phyloP scores from a whole-genome alignment of 1,140 invertebrate genomes.

The Dreissena polymorpha region DNA sequence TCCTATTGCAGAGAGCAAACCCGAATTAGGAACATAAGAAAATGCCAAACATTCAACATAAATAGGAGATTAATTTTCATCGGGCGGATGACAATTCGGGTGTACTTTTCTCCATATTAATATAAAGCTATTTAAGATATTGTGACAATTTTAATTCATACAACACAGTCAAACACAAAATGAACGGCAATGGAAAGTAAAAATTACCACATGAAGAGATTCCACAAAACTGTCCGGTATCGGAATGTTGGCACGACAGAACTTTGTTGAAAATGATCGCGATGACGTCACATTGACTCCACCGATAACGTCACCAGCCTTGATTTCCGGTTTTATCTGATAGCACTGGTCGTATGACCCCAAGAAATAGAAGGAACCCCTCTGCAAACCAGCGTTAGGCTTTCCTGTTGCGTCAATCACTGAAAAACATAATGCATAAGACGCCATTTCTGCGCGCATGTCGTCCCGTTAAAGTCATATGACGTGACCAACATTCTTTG shows the following conservation, averaged over 20 bases:
- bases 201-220: constrained; percentile 32
- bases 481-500: neutral
- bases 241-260: constrained; percentile 55
- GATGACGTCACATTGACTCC: constrained; percentile 7
- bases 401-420: constrained; percentile 75
- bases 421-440: constrained; percentile 43
- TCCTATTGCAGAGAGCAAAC: no score
- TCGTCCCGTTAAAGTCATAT: neutral
- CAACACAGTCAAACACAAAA: no score
- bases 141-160: no score
- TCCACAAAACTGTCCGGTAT: constrained; percentile 48
- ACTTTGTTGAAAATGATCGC: constrained; percentile 49
- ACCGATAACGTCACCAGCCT: constrained; percentile 41
- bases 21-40: no score
- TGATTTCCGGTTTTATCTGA: constrained; percentile 49
- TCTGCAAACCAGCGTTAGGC: constrained; percentile 70
- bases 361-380: constrained; percentile 73
- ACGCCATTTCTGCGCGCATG: neutral
- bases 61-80: no score
- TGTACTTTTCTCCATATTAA: no score
- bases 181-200: no score
- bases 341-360: constrained; percentile 75
- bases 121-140: no score
- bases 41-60: no score
- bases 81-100: no score